A percentile compares a stretch with the other conserved stretches of the same genome.
These are phyloP conservation scores for Periophthalmus modestus DNA, from an alignment of 2,113 vertebrate genomes.

Conservation along the genomic window DNA sequence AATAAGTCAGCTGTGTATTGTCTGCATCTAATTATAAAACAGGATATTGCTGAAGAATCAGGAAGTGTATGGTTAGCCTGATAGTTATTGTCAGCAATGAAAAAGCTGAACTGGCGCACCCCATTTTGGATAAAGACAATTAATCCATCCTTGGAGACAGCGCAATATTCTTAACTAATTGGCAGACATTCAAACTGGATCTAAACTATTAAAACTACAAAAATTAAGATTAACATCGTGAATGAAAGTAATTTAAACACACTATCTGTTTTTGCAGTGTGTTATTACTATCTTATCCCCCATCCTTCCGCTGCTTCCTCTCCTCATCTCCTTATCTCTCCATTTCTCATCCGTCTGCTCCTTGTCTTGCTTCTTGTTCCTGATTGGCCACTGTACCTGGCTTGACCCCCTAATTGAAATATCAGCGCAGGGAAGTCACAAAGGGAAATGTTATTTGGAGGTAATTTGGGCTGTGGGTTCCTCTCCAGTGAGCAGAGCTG, in stretches of 20 bases:
- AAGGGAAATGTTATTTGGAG: conserved; percentile 69
- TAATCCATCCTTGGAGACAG: no score
- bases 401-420: conserved; percentile 70
- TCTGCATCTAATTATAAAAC: no score
- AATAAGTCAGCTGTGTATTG: no score
- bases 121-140: no score
- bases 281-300: not conserved
- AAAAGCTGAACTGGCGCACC: no score
- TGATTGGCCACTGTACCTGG: conserved; percentile 22
- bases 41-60: no score
- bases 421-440: conserved; percentile 57
- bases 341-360: conserved; percentile 19
- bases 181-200: no score
- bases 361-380: conserved; percentile 29
- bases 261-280: not conserved
- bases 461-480: conserved; percentile 55
- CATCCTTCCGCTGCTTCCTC: conserved; percentile 4
- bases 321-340: conserved; percentile 28
- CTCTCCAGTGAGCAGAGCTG: conserved; percentile 46
- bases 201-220: no score
- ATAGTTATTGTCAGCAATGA: no score
- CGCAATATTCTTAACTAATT: no score
- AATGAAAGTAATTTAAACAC: not conserved
- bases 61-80: no score
- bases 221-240: not conserved